Base-by-base conservation (phyloP, 1,140 invertebrate species). In the Papilio helenus region DNA sequence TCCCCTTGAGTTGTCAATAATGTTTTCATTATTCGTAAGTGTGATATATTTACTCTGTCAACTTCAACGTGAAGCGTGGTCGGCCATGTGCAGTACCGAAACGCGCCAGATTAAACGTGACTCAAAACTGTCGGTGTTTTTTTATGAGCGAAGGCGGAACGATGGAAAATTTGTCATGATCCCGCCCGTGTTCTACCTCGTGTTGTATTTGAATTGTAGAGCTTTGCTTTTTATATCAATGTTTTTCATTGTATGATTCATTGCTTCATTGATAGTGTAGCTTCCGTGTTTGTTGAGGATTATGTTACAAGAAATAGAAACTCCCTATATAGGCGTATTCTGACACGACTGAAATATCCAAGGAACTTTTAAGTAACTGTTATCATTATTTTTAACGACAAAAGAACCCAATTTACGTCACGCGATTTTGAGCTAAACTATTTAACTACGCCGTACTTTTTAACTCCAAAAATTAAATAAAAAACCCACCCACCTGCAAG, bases 61-160 rank as follows among this genome's bases (percentile, higher is more conserved):
- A 18, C 23, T n/a, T 71, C 78, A 79, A 79, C 72, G 80, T 79
- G 72, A 79, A 68, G 39, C 58, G 72, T 79, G 79, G 72, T 79
- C 72, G 18, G 71, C 79, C 79, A 79, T 79, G 79, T 79, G 79
- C 79, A 26, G 16, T 16, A 34, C 46, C 65, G 34, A 72, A 79
- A 71, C 68, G 79, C 55, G 34, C 34, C 23, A 34, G 46, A 16
- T 14, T 16, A 29, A 73, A 79, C 79, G 79, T 79, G 79, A 79
- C 55, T 39, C 29, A 65, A 55, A 42, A 58, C 8, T 73, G 61
- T 73, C 42, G 72, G 8, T 44, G 44, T 73, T 73, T 73, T 39
- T 73, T 44, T 73, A 42, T 44, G 20, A 26, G 20, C 72, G 20
- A 8, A 16, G 3, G 39, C 42, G 20, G 39, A 73, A 46, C 58